Percentiles rank a stretch among this genome's conserved stretches.
phyloP scores from a whole-genome alignment of 1,140 invertebrate species.

The Temnothorax longispinosus region DNA sequence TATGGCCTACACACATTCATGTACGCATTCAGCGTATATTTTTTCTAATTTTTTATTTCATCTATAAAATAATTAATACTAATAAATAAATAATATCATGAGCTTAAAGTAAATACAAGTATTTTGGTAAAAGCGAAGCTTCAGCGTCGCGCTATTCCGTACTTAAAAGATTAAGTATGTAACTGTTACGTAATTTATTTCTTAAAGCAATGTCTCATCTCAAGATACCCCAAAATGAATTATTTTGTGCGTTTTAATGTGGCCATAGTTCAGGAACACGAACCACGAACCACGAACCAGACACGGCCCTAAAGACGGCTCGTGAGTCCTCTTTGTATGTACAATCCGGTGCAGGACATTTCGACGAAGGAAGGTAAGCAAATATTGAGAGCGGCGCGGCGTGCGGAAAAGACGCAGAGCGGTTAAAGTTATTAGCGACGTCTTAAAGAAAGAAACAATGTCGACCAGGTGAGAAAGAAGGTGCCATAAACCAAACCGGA shows the following conservation, averaged over 20 bases:
- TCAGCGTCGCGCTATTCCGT: not conserved
- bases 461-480: slow-evolving; percentile 44
- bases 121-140: not conserved
- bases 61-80: not conserved
- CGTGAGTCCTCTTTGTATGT: slow-evolving; percentile 48
- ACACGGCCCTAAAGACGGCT: not conserved
- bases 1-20: not conserved
- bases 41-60: not conserved
- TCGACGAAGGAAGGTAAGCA: slow-evolving; percentile 56
- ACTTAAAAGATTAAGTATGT: not conserved
- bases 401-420: slow-evolving; percentile 9
- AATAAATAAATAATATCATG: not conserved
- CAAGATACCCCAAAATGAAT: not conserved
- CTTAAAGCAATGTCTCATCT: not conserved
- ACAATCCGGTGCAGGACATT: slow-evolving; percentile 41
- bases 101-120: not conserved
- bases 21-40: not conserved
- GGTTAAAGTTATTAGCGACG: slow-evolving; percentile 64
- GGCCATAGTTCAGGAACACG: slow-evolving; percentile 2
- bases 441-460: slow-evolving; percentile 67
- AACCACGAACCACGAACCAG: not conserved
- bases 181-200: not conserved
- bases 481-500: slow-evolving; percentile 70
- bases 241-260: slow-evolving; percentile 34
- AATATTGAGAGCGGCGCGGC: slow-evolving; percentile 42